A percentile compares a stretch with the other conserved stretches of the same genome.
Conservation (phyloP, 2,113 vertebrate species). For the Herpailurus yagouaroundi region DNA sequence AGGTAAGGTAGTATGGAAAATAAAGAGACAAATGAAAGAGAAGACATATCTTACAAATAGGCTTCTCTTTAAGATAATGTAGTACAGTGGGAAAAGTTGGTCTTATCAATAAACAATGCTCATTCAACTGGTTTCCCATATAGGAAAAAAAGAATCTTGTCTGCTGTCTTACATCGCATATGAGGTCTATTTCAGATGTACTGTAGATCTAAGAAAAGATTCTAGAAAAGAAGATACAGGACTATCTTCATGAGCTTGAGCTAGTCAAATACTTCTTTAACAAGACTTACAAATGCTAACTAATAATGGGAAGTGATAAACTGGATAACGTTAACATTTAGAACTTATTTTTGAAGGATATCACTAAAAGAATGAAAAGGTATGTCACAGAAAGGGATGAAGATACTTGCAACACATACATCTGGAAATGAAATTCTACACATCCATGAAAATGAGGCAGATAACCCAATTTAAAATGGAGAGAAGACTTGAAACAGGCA, state of each 20-base stretch:
- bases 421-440: background rate
- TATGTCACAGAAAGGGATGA: background rate
- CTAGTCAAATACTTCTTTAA: background rate
- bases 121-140: background rate
- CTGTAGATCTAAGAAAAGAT: background rate
- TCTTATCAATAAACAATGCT: background rate
- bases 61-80: background rate
- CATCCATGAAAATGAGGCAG: background rate
- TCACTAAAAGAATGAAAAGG: background rate
- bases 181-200: background rate
- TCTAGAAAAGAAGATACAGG: background rate
- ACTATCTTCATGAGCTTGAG: background rate
- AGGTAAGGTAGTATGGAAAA: background rate
- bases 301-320: background rate
- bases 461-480: background rate
- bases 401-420: background rate
- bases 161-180: rapidly evolving
- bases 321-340: background rate
- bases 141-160: background rate
- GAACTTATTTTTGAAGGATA: background rate
- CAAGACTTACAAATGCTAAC: background rate
- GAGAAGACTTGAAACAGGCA: background rate
- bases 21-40: background rate
- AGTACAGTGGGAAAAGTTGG: background rate
- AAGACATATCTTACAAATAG: background rate